Percentiles rank a stretch among this genome's conserved stretches.
phyloP scores from a whole-genome alignment of 2,113 vertebrate species.

The Scortum barcoo region DNA sequence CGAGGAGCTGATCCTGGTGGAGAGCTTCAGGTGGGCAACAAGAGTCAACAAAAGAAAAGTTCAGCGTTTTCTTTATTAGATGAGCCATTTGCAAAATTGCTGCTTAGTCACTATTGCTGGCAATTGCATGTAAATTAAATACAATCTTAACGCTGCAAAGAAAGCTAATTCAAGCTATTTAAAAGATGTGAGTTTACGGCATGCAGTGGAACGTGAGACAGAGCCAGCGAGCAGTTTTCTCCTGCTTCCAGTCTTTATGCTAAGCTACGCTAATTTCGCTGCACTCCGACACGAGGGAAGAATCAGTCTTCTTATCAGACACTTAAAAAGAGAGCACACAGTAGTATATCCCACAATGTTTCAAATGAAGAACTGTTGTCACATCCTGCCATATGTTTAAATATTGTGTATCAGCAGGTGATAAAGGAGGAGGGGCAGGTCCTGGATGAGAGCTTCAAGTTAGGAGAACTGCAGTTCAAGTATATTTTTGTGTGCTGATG shows the following conservation, averaged over 20 bases:
- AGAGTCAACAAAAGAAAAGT: neutral
- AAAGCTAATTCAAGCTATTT: neutral
- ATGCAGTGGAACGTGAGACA: neutral
- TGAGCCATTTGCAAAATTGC: neutral
- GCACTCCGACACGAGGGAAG: neutral
- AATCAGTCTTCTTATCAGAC: neutral
- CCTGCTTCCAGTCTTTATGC: neutral
- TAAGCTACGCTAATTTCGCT: neutral
- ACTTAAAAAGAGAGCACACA: neutral
- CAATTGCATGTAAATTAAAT: neutral
- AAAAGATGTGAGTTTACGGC: neutral
- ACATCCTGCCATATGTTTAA: neutral
- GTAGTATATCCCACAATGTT: neutral
- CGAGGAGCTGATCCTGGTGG: conserved; percentile 89
- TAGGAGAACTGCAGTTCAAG: conserved; percentile 18
- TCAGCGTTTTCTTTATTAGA: neutral
- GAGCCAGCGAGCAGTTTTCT: neutral
- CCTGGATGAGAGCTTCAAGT: neutral
- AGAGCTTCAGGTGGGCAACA: conserved; percentile 84
- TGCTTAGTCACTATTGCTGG: neutral
- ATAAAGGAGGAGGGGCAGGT: neutral
- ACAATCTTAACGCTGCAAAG: neutral
- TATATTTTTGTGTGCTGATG: conserved; percentile 55
- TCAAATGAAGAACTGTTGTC: neutral
- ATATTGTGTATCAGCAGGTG: conserved; percentile 2